Base-by-base conservation (phyloP, 2,113 vertebrate species). In the Triplophysa dalaica region DNA sequence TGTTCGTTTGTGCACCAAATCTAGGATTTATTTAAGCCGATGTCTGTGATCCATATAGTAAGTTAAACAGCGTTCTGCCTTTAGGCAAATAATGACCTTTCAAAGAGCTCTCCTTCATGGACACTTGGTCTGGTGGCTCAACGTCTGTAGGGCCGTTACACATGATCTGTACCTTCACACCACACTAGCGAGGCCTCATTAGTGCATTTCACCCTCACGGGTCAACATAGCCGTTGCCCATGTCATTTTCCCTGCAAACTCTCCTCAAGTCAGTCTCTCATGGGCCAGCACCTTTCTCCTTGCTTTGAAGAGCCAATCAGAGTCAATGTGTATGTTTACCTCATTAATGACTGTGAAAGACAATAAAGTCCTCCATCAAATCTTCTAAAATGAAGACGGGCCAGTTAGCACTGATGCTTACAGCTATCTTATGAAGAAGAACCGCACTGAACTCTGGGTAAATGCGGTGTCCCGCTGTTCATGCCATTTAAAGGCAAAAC, bases 171-270 rank as follows among this genome's bases (percentile, higher is more conserved):
- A 65, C 56, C 41, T 86, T 84, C 75, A 70, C 81, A 84, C 52
- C 85, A 80, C 78, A 83, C 85, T 79, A 83, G 84, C 83, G 72
- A 87, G 84, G 75, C 78, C 85, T 83, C 83, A 87, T 90, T 90
- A 87, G 90, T 85, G 86, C 84, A 24, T 75, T 74, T 90, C 86
- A 89, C 89, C 86, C 91, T 91, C 89, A 91, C 84, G 84, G 91
- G 85, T 91, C 90, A 90, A 62, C 87, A 84, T 48, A 54, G 14
- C 24, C 58, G 24, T 45, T 17, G 14, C 9, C 38, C 38, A 11
- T 7, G 6, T 16, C 62, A 6, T 56, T 26, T 70, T 21, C 33
- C 2, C 14, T 21, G n/a, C 48, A 12, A 29, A 13, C 62, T 17
- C 12, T 21, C 67, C 24, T 52, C 13, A 21, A 22, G 62, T 41